Conservation (phyloP, 2,888 invertebrate species). For the Leptothorax acervorum region DNA sequence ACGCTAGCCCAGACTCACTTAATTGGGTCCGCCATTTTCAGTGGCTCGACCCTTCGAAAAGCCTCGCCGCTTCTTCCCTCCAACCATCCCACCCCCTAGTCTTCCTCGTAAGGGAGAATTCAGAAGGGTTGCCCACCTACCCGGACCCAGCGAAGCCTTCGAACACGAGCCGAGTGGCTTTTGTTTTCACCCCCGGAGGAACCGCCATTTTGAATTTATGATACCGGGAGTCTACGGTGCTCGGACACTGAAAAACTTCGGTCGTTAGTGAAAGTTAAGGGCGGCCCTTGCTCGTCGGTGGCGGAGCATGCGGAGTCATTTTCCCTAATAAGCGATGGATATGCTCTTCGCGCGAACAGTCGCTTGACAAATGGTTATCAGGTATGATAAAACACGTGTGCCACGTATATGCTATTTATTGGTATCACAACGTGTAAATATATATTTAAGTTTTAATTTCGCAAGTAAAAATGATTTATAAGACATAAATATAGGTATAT, state of each 20-base stretch:
- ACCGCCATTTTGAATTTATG: constrained; percentile 86
- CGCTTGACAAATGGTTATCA: constrained; percentile 27
- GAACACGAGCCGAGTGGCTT: constrained; percentile 82
- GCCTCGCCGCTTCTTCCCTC: constrained; percentile 73
- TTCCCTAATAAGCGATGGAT: constrained; percentile 69
- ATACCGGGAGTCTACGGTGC: constrained; percentile 78
- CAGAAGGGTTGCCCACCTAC: constrained; percentile 82
- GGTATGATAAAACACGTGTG: neutral
- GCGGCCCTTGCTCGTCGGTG: constrained; percentile 60
- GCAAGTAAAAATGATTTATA: neutral
- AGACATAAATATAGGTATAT: neutral
- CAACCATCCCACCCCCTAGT: constrained; percentile 67
- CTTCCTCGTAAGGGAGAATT: constrained; percentile 71
- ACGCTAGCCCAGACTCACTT: constrained; percentile 81
- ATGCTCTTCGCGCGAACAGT: constrained; percentile 59
- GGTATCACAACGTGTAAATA: neutral
- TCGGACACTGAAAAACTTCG: constrained; percentile 85
- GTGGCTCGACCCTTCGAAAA: constrained; percentile 79
- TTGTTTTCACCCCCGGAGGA: constrained; percentile 84
- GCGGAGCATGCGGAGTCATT: constrained; percentile 73
- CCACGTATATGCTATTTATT: neutral
- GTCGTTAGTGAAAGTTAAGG: constrained; percentile 83
- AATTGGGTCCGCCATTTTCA: constrained; percentile 86
- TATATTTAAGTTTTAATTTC: neutral
- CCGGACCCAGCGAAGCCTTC: constrained; percentile 75